Conservation (phyloP, 2,888 invertebrate genomes). For the Ariolimax columbianus region DNA sequence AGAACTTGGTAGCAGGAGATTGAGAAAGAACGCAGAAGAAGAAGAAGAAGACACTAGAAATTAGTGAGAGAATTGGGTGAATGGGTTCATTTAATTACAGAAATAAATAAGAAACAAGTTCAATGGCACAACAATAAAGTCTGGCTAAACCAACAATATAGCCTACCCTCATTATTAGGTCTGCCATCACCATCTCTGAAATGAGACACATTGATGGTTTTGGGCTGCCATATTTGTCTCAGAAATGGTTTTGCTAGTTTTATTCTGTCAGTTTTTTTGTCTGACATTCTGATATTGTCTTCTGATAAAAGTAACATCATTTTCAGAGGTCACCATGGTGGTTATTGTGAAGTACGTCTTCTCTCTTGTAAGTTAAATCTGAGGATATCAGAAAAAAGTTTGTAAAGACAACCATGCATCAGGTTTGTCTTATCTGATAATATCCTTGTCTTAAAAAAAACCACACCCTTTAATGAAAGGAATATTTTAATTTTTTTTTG, state of each 20-base stretch:
- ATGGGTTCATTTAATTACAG: no score
- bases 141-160: neutral
- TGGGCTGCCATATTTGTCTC: constrained; percentile 30
- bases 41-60: no score
- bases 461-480: no score
- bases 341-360: neutral
- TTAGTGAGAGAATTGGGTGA: no score
- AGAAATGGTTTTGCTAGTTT: constrained; percentile 15
- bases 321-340: constrained; percentile 11
- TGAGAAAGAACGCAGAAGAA: no score
- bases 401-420: no score
- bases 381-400: no score
- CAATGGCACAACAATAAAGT: neutral
- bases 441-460: no score
- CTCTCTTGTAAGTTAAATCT: neutral
- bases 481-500: no score
- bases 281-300: constrained; percentile 37
- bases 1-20: no score
- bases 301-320: neutral
- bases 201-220: constrained; percentile 28
- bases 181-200: constrained; percentile 2
- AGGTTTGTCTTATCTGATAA: no score
- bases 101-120: neutral
- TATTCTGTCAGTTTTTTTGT: constrained; percentile 23
- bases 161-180: constrained; percentile 26